Conservation (phyloP, 2,797 vertebrate genomes). For the Choloepus didactylus region DNA sequence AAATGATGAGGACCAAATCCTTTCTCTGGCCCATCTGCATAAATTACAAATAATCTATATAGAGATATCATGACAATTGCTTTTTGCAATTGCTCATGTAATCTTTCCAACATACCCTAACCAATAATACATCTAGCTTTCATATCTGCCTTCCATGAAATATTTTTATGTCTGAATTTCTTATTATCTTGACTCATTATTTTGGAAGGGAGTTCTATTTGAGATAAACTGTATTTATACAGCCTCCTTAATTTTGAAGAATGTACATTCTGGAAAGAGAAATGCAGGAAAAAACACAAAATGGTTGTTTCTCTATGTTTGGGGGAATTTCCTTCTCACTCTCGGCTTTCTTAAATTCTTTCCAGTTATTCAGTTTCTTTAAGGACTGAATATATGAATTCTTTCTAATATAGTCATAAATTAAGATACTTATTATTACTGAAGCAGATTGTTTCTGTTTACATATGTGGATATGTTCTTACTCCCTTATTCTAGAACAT, state of each 20-base stretch:
- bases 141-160: not conserved
- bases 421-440: not conserved
- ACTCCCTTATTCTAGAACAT: not conserved
- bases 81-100: not conserved
- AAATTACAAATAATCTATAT: no score
- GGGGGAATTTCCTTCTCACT: not conserved
- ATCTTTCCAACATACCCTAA: not conserved
- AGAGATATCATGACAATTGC: no score
- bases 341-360: not conserved
- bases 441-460: not conserved
- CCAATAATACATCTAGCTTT: not conserved
- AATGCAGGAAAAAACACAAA: not conserved
- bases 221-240: not conserved
- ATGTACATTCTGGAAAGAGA: not conserved
- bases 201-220: not conserved
- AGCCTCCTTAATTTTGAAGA: slow-evolving; percentile 15
- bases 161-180: not conserved
- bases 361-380: not conserved
- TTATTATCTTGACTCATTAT: not conserved
- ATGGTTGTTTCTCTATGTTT: not conserved
- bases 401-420: not conserved
- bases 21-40: not conserved
- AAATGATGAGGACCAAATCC: not conserved
- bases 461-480: not conserved
- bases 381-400: not conserved